Evolutionary conservation across 2,113 vertebrate genomes (phyloP).

Genomic region (Xenopus tropicalis): UCB_Xtro_10.0 CM004444.2:88349001-88349500

Average conservation of each 20-base stretch:
- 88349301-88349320: background rate
- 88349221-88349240: constrained; percentile 32
- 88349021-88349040: constrained; percentile 8
- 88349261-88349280: constrained; percentile 25
- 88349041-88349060: constrained; percentile 26
- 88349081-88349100: constrained; percentile 2
- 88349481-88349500: no score
- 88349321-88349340: no score
- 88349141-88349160: constrained; percentile 27
- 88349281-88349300: constrained; percentile 12
- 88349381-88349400: no score
- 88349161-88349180: constrained; percentile 32
- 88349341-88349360: no score
- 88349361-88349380: no score
- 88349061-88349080: constrained; percentile 13
- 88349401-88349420: no score
- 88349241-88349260: constrained; percentile 20
- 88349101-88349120: constrained; percentile 27
- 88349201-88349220: constrained; percentile 23
- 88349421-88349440: no score
- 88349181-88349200: constrained; percentile 11
- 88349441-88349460: no score
- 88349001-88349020: background rate
- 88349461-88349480: no score
- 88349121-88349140: constrained; percentile 32